A percentile compares a stretch with the other conserved stretches of the same genome.
Conservation (phyloP, 2,797 vertebrate species). For the Ctenosaura bakeri region DNA sequence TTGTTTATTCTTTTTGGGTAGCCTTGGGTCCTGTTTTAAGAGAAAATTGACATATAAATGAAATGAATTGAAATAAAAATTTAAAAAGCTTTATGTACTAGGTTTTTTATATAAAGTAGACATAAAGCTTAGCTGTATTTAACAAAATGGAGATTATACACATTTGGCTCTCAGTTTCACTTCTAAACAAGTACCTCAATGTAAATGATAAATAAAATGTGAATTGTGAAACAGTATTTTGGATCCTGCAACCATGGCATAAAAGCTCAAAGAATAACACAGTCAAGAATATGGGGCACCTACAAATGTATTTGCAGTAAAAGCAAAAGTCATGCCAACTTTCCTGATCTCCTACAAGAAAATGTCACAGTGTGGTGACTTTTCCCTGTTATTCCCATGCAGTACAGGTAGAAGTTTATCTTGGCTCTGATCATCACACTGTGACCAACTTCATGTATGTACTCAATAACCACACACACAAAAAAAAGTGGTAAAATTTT, state of each 20-base stretch:
- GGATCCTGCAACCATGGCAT: conserved; percentile 12
- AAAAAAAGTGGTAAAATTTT: background rate
- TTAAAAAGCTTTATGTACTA: background rate
- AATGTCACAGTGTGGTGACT: background rate
- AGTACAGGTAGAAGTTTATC: background rate
- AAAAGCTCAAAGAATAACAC: too few relatives aligned
- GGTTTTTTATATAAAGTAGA: background rate
- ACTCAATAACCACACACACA: background rate
- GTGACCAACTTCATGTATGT: background rate
- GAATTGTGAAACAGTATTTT: background rate
- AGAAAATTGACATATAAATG: too few relatives aligned
- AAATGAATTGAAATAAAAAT: too few relatives aligned
- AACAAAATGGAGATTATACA: conserved; percentile 16
- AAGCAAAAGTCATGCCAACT: background rate
- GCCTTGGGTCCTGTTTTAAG: too few relatives aligned
- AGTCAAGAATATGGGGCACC: conserved; percentile 38
- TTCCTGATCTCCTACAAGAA: background rate
- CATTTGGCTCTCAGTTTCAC: conserved; percentile 38
- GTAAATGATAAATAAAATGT: conserved; percentile 16
- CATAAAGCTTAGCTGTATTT: fast-evolving
- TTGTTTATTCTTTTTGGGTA: too few relatives aligned
- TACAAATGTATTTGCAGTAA: conserved; percentile 6
- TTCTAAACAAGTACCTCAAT: background rate
- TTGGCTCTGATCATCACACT: background rate
- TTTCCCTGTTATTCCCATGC: background rate